phyloP scores from a whole-genome alignment of 2,888 invertebrate genomes.

The Dicycla oo region DNA sequence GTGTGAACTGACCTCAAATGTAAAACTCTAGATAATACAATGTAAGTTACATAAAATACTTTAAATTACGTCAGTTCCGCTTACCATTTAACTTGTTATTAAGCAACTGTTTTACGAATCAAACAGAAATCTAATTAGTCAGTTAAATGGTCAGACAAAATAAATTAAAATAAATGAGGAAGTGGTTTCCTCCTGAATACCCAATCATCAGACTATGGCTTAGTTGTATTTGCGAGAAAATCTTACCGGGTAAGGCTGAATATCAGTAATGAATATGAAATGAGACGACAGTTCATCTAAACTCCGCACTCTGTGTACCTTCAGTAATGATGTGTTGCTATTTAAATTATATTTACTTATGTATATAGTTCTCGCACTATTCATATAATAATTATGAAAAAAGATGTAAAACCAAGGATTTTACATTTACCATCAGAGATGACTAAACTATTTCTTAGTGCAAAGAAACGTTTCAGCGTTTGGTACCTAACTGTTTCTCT shows the following conservation, averaged over 20 bases:
- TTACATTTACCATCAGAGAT: background rate
- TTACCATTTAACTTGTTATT: constrained; percentile 26
- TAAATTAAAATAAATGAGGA: background rate
- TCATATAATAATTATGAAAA: background rate
- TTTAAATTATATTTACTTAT: background rate
- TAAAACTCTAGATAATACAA: constrained; percentile 8
- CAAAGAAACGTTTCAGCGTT: background rate
- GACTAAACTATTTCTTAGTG: background rate
- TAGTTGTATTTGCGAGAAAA: background rate
- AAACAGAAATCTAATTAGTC: constrained; percentile 30
- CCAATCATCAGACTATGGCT: background rate
- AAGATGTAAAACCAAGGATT: background rate
- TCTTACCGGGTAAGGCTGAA: background rate
- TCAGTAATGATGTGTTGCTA: background rate
- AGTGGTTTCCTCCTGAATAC: constrained; percentile 1
- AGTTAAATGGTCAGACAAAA: no score
- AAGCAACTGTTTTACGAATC: constrained; percentile 28
- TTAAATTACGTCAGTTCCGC: constrained; percentile 36
- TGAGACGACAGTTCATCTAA: background rate
- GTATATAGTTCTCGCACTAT: background rate
- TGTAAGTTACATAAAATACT: constrained; percentile 18
- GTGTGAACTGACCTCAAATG: constrained; percentile 14
- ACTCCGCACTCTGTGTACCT: background rate
- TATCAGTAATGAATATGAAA: background rate
- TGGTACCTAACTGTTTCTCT: background rate